Percentiles rank a stretch among this genome's conserved stretches.
phyloP scores from a whole-genome alignment of 2,797 vertebrate genomes.

The Ctenopoma multispine region DNA sequence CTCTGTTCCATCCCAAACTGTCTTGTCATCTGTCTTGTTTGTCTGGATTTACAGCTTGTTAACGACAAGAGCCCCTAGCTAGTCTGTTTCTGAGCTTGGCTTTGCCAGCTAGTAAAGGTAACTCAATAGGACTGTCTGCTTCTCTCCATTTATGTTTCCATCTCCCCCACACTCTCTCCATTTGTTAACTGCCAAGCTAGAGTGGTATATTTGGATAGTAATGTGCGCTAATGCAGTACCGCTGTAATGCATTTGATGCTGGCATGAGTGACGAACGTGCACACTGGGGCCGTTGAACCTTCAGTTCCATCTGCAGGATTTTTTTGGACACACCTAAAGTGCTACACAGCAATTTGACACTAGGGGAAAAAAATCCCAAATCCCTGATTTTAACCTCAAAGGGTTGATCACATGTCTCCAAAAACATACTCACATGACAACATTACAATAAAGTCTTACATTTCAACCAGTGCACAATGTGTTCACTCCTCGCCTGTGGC shows the following conservation, averaged over 20 bases:
- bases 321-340: conserved; percentile 19
- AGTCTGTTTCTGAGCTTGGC: conserved; percentile 35
- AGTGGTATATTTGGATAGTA: conserved; percentile 34
- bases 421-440: conserved; percentile 31
- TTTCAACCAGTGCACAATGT: conserved; percentile 32
- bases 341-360: conserved; percentile 19
- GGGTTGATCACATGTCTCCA: conserved; percentile 17
- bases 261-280: conserved; percentile 22
- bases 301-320: conserved; percentile 3
- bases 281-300: conserved; percentile 3
- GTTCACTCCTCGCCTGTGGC: conserved; percentile 35
- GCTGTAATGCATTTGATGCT: conserved; percentile 18
- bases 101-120: conserved; percentile 59
- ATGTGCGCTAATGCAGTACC: conserved; percentile 25
- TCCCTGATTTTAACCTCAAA: conserved; percentile 23
- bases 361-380: conserved; percentile 4
- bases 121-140: conserved; percentile 53
- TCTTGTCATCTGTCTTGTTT: conserved; percentile 21
- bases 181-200: conserved; percentile 26
- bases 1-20: conserved; percentile 12
- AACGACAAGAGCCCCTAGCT: conserved; percentile 42
- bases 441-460: conserved; percentile 22
- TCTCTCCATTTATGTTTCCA: conserved; percentile 35
- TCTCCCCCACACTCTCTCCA: conserved; percentile 23
- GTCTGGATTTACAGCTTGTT: conserved; percentile 43